phyloP scores from a whole-genome alignment of 2,888 invertebrate species.

The Clusia tigrina region DNA sequence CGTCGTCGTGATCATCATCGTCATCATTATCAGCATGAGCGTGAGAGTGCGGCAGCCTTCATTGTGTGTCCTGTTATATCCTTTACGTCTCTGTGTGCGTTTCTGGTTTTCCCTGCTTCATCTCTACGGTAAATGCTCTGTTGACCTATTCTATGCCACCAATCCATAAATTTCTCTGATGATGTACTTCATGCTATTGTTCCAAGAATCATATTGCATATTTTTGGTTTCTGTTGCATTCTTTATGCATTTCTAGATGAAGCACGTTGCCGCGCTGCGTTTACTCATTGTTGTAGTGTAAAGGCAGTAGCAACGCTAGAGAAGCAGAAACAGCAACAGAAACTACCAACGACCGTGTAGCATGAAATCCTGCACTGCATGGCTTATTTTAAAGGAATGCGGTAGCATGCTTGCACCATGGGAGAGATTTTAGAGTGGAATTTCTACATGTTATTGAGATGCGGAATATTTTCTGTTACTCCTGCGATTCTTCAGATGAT shows the following conservation, averaged over 20 bases:
- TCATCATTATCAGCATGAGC: not conserved
- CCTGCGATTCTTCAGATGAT: not conserved
- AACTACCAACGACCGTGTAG: not conserved
- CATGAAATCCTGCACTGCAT: not conserved
- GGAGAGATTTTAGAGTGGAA: conserved; percentile 4
- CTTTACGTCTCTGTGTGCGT: not conserved
- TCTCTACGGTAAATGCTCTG: conserved; percentile 49
- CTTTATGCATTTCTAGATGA: not conserved
- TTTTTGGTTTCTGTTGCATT: conserved; percentile 54
- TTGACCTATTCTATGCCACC: conserved; percentile 59
- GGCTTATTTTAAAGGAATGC: not conserved
- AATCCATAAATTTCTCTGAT: conserved; percentile 60
- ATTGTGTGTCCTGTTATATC: not conserved
- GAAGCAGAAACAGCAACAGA: not conserved
- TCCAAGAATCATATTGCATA: conserved; percentile 57
- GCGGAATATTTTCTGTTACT: not conserved
- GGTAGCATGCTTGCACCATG: conserved; percentile 1
- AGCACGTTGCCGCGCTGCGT: not conserved
- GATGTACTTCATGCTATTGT: conserved; percentile 58
- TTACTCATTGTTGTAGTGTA: not conserved
- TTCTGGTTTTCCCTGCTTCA: not conserved
- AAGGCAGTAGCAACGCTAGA: not conserved
- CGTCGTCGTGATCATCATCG: not conserved
- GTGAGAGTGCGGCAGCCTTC: conserved; percentile 17
- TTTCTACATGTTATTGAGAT: conserved; percentile 9